These are phyloP conservation scores for Chalcis sispes DNA, from an alignment of 2,888 invertebrate species.

Conservation along the genomic window DNA sequence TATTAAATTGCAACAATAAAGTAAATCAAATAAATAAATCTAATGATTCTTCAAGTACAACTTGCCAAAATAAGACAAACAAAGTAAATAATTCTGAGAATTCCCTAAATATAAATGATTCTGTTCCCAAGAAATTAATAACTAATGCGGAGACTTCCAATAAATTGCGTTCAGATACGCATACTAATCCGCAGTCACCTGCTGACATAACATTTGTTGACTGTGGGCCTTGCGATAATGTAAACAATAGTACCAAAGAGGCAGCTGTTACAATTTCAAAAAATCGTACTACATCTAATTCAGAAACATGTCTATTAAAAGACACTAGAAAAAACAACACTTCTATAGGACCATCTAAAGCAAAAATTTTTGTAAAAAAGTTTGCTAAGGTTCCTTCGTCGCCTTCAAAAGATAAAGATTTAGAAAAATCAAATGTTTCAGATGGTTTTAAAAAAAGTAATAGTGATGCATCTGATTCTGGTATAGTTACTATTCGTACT, in stretches of 20 bases:
- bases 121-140: neutral
- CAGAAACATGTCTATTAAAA: neutral
- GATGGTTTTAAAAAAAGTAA: neutral
- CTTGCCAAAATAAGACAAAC: neutral
- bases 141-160: neutral
- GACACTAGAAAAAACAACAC: neutral
- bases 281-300: neutral
- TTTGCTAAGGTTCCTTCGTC: slow-evolving; percentile 59
- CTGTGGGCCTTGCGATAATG: slow-evolving; percentile 11
- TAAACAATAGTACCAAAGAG: neutral
- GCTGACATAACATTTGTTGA: slow-evolving; percentile 23
- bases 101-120: neutral
- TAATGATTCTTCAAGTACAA: neutral
- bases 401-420: neutral
- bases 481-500: slow-evolving; percentile 22
- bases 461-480: neutral
- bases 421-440: neutral
- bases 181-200: neutral
- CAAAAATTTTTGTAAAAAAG: slow-evolving; percentile 62
- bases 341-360: slow-evolving; percentile 22
- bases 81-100: slow-evolving; percentile 6
- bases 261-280: neutral
- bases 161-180: neutral
- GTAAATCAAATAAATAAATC: slow-evolving; percentile 16
- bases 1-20: slow-evolving; percentile 38